Conservation (phyloP, 2,797 vertebrate genomes). For the Diplodus puntazzo region DNA sequence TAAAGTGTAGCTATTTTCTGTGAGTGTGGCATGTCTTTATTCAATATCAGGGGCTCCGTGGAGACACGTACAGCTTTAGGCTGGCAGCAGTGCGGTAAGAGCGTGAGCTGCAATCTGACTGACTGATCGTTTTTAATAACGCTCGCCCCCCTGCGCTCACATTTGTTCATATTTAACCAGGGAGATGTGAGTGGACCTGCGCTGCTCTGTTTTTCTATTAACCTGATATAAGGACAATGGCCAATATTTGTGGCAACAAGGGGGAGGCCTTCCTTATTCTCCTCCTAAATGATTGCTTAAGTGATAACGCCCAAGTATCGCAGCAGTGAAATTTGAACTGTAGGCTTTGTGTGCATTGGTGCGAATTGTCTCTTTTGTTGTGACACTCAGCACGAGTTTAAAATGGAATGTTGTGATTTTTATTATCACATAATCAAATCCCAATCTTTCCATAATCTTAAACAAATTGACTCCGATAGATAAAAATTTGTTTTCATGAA, state of each 20-base stretch:
- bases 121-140: constrained; percentile 80
- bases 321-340: too few species aligned
- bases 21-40: constrained; percentile 65
- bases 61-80: constrained; percentile 65
- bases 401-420: too few species aligned
- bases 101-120: constrained; percentile 66
- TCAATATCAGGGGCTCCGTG: constrained; percentile 62
- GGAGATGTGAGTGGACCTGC: constrained; percentile 41
- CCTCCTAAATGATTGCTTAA: constrained; percentile 15
- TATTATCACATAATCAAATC: too few species aligned
- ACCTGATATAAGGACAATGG: constrained; percentile 51
- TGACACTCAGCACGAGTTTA: too few species aligned
- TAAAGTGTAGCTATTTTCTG: constrained; percentile 65
- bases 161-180: constrained; percentile 70
- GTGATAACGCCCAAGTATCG: too few species aligned
- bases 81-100: constrained; percentile 52
- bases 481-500: too few species aligned
- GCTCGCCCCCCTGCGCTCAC: constrained; percentile 36
- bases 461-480: too few species aligned
- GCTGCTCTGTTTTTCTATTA: constrained; percentile 49
- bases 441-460: too few species aligned
- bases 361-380: too few species aligned
- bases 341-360: too few species aligned
- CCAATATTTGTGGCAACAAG: constrained; percentile 48
- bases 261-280: neutral